Base-by-base conservation (phyloP, 2,888 invertebrate genomes). In the Orthosia gothica region DNA sequence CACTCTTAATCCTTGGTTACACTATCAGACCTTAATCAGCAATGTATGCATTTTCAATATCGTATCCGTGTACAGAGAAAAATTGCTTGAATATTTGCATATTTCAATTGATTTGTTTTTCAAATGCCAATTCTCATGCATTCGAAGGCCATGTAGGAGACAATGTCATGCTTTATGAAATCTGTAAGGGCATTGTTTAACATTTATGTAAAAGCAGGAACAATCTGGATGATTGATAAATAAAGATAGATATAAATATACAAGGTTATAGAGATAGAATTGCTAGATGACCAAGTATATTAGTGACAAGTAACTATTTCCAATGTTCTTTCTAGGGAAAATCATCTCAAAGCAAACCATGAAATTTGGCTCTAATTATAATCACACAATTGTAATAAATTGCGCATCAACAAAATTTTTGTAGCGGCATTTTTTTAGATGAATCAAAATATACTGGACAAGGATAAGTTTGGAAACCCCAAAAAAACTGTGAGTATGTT, bases 31-130 rank as follows among this genome's bases (percentile, higher is more conserved):
- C 72, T 77, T 78, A 84, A 84, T 82, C 71, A 86, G 63, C 70
- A 26, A 81, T 81, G 76, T 61, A 86, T 81, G 63, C 73, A 85
- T 80, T 82, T 80, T 63, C 76, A 66, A 81, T 75, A 82, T 66
- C 70, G 64, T 79, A 87, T 89, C 88, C 86, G 85, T 80, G 73
- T 89, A 72, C 66, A 61, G 67, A 82, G 74, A 78, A 82, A 87
- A 77, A 80, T 86, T 88, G 89, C 90, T 90, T 90, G 88, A 84
- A 91, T 91, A 88, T 84, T 83, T 83, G 76, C 78, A 85, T 88
- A 20, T 73, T 64, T 83, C 87, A 79, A 84, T 85, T 57, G 70
- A 91, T 93, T 93, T 92, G 91, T 81, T 92, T 93, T 91, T 90
- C 88, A 91, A 92, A 93, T 92, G 85, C 50, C 62, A 78, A 74